Conservation (phyloP, 2,113 vertebrate genomes). For the Micromys minutus region DNA sequence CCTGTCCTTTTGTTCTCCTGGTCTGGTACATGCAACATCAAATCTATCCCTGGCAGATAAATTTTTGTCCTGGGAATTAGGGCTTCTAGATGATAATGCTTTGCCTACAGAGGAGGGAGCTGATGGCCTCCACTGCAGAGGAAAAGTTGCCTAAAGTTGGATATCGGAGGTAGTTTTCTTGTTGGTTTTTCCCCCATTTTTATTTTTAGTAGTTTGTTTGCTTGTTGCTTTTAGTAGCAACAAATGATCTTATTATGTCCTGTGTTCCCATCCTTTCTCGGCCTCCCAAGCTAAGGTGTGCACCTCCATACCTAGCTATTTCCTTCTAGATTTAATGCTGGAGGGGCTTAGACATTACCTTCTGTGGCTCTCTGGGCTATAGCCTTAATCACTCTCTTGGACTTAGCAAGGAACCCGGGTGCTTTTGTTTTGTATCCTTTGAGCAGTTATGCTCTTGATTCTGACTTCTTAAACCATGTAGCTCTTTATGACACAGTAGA, state of each 20-base stretch:
- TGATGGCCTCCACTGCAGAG: neutral
- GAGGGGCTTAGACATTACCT: neutral
- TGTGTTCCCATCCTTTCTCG: neutral
- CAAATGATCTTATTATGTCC: neutral
- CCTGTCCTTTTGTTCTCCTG: neutral
- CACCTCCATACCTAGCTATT: neutral
- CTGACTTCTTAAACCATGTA: constrained; percentile 3
- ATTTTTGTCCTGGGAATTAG: neutral
- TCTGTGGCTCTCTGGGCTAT: neutral
- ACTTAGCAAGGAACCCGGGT: neutral
- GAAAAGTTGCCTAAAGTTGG: neutral
- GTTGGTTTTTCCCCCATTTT: neutral
- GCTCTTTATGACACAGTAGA: neutral
- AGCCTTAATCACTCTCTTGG: neutral
- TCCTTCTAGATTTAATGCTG: neutral
- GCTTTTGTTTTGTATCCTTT: neutral
- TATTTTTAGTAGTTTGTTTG: neutral
- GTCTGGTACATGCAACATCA: neutral
- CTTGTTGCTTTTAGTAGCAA: neutral
- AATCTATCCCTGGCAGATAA: neutral
- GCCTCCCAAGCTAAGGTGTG: neutral
- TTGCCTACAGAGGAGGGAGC: neutral
- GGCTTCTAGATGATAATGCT: neutral
- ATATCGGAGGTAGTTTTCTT: neutral
- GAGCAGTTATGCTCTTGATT: neutral